These are phyloP conservation scores for Drepanosiphum platanoidis DNA, from an alignment of 2,888 invertebrate species.

Conservation along the genomic window DNA sequence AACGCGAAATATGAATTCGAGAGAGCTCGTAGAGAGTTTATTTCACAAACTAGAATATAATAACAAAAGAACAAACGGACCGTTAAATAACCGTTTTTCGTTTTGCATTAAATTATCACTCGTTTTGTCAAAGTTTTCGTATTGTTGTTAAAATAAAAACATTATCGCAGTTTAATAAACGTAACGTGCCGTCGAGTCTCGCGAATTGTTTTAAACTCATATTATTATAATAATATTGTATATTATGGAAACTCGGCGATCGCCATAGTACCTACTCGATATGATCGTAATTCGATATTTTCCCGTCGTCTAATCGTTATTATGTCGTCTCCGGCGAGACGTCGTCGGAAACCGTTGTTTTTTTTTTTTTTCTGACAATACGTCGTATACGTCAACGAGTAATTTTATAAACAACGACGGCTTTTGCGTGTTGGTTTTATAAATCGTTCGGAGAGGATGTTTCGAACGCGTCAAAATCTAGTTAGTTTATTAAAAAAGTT, in stretches of 20 bases:
- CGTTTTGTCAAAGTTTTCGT: slow-evolving; percentile 12
- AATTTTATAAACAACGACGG: not conserved
- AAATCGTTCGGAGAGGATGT: not conserved
- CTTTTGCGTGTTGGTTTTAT: not conserved
- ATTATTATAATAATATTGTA: too few relatives aligned
- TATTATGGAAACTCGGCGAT: too few relatives aligned
- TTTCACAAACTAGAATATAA: slow-evolving; percentile 4
- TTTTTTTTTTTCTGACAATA: not conserved
- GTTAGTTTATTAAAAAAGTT: slow-evolving; percentile 36
- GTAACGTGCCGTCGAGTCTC: not conserved
- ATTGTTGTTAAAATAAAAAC: too few relatives aligned
- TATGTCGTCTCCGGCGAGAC: too few relatives aligned
- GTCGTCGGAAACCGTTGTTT: too few relatives aligned
- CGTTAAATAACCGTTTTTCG: slow-evolving; percentile 11
- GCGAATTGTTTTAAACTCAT: not conserved
- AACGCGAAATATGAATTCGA: too few relatives aligned
- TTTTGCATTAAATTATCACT: slow-evolving; percentile 26
- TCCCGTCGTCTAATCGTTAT: too few relatives aligned
- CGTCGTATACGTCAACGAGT: too few relatives aligned
- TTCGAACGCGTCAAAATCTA: not conserved
- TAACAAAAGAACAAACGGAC: slow-evolving; percentile 41
- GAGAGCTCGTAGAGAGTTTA: slow-evolving; percentile 11
- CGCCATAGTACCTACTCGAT: too few relatives aligned
- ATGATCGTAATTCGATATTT: too few relatives aligned
- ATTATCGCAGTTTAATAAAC: not conserved